These are phyloP conservation scores for Drosophila eohydei DNA, from an alignment of 2,888 invertebrate species.

Conservation along the genomic window DNA sequence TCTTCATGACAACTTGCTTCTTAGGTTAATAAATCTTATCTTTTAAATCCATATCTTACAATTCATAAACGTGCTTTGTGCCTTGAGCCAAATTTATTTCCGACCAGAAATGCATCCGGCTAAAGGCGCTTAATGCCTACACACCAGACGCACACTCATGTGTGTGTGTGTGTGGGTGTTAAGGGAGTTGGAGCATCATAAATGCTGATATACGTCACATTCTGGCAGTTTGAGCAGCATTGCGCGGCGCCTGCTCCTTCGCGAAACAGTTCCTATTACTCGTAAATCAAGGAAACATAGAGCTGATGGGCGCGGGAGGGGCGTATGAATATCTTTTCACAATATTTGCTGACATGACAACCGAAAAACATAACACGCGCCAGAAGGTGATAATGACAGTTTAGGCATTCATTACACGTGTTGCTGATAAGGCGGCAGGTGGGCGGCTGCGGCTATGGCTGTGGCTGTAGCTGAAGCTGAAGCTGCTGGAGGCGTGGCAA, in stretches of 20 bases:
- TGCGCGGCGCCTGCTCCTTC: conserved; percentile 36
- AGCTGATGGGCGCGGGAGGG: not conserved
- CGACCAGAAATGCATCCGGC: conserved; percentile 38
- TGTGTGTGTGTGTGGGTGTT: conserved; percentile 2
- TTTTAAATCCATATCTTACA: not conserved
- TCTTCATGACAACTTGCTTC: not conserved
- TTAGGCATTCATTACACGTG: conserved; percentile 81
- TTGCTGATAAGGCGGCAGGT: conserved; percentile 73
- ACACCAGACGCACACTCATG: conserved; percentile 8
- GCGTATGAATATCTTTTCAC: conserved; percentile 65
- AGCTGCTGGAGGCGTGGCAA: conserved; percentile 8
- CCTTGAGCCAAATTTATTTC: not conserved
- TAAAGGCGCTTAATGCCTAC: conserved; percentile 3
- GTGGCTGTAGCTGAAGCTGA: not conserved
- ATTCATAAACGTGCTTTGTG: not conserved
- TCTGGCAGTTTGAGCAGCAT: conserved; percentile 50
- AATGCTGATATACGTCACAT: conserved; percentile 74
- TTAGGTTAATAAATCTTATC: not conserved
- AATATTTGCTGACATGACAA: conserved; percentile 81
- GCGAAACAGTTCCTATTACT: conserved; percentile 2
- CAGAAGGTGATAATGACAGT: conserved; percentile 79
- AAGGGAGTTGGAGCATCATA: conserved; percentile 45
- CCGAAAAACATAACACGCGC: conserved; percentile 73
- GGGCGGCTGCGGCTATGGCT: not conserved
- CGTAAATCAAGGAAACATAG: conserved; percentile 52